phyloP scores from a whole-genome alignment of 2,797 vertebrate species.

The Epinephelus awoara region DNA sequence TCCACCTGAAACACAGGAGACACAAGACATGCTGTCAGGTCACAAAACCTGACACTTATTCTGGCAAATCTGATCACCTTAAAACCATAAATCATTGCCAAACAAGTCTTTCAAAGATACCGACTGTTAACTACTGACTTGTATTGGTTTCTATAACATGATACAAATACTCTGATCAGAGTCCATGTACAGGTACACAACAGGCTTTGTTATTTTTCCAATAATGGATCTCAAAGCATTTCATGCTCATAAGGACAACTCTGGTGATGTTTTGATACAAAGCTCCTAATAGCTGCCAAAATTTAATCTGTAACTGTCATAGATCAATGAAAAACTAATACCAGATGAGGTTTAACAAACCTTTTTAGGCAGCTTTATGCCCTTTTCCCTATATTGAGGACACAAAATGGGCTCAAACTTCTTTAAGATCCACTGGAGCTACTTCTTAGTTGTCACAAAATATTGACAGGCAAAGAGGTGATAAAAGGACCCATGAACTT shows the following conservation, averaged over 20 bases:
- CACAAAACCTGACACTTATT: not conserved
- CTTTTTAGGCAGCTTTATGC: too few relatives aligned
- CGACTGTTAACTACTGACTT: not conserved
- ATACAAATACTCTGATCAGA: not conserved
- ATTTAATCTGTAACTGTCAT: not conserved
- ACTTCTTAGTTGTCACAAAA: not conserved
- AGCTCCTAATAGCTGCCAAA: not conserved
- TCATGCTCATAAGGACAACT: not conserved
- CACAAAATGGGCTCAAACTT: too few relatives aligned
- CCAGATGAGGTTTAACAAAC: too few relatives aligned
- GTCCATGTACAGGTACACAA: too few relatives aligned
- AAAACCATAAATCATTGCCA: not conserved
- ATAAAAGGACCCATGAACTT: not conserved
- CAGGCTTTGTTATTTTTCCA: not conserved
- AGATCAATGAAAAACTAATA: too few relatives aligned
- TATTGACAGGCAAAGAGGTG: not conserved
- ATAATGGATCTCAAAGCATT: too few relatives aligned
- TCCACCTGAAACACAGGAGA: constrained; percentile 76
- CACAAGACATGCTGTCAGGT: not conserved
- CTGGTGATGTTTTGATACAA: not conserved
- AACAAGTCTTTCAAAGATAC: not conserved
- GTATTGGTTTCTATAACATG: not conserved
- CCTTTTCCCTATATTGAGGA: too few relatives aligned
- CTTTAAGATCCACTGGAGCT: too few relatives aligned
- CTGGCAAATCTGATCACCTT: too few relatives aligned